Percentiles rank a stretch among this genome's conserved stretches.
Evolutionary conservation across 2,113 vertebrate genomes (phyloP).

Genomic region (Heliornis fulica): DNA sequence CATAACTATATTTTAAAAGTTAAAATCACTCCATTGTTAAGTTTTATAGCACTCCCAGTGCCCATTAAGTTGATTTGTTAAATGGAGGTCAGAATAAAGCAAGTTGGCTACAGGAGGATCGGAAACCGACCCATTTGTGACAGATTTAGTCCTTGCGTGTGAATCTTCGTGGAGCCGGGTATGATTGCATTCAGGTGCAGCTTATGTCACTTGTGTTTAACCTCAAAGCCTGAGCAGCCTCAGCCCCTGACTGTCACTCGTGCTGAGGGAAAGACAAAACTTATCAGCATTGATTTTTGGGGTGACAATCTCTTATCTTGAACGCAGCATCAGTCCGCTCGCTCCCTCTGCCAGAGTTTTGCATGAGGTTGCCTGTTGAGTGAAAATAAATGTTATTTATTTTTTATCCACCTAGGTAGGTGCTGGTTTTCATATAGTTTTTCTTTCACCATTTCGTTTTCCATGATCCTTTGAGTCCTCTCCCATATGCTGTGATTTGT

Average conservation of each 20-base stretch:
- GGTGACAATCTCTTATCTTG: background rate
- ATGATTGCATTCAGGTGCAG: slow-evolving; percentile 86
- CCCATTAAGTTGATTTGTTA: slow-evolving; percentile 85
- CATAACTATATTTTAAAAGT: slow-evolving; percentile 84
- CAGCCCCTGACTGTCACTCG: slow-evolving; percentile 62
- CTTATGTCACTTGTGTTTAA: slow-evolving; percentile 72
- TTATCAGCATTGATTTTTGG: background rate
- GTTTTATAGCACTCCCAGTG: slow-evolving; percentile 82
- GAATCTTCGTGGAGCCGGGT: slow-evolving; percentile 73
- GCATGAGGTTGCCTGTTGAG: background rate
- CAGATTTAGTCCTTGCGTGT: slow-evolving; percentile 74
- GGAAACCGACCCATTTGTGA: slow-evolving; percentile 82
- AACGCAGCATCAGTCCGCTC: background rate
- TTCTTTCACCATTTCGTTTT: slow-evolving; percentile 48
- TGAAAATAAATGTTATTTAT: background rate
- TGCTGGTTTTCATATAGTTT: slow-evolving; percentile 50
- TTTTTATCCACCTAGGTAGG: slow-evolving; percentile 20
- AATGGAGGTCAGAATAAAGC: slow-evolving; percentile 77
- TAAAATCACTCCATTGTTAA: slow-evolving; percentile 82
- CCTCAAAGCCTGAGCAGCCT: slow-evolving; percentile 64
- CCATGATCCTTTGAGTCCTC: slow-evolving; percentile 70
- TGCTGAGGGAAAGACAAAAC: background rate
- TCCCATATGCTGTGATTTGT: slow-evolving; percentile 69
- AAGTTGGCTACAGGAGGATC: slow-evolving; percentile 75
- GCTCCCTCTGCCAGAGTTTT: background rate